Conservation (phyloP, 2,797 vertebrate genomes). For the Xenentodon cancila region DNA sequence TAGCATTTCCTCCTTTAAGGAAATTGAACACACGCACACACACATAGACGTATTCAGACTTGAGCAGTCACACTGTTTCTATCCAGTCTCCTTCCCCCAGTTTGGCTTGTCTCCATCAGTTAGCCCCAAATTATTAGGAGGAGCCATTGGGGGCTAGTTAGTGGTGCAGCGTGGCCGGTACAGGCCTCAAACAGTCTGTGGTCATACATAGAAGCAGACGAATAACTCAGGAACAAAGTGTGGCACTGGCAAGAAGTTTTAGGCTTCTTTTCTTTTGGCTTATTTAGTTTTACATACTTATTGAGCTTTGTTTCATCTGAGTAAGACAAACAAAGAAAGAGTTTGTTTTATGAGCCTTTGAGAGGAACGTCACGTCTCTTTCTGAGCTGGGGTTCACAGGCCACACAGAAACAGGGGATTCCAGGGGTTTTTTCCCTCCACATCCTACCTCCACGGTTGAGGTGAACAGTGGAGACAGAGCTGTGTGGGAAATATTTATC, state of each 20-base stretch:
- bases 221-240: background rate
- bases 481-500: conserved; percentile 60
- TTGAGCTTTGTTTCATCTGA: background rate
- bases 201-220: conserved; percentile 21
- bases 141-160: conserved; percentile 68
- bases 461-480: conserved; percentile 61
- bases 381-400: conserved; percentile 46
- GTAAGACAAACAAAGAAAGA: background rate
- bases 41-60: conserved; percentile 28
- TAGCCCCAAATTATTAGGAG: conserved; percentile 75
- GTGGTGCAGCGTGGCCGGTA: conserved; percentile 53
- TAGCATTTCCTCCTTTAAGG: conserved; percentile 66
- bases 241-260: too few relatives aligned
- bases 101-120: conserved; percentile 83
- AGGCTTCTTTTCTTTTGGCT: background rate
- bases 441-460: conserved; percentile 70
- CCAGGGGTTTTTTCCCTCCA: conserved; percentile 59
- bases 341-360: background rate
- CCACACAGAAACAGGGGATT: conserved; percentile 66
- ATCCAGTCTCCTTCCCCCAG: conserved; percentile 72
- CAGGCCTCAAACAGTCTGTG: conserved; percentile 26
- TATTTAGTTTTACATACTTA: background rate
- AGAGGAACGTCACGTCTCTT: background rate
- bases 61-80: conserved; percentile 51
- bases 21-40: conserved; percentile 24